These are phyloP conservation scores for Sebastes glaucus DNA, from an alignment of 2,797 vertebrate species.

Conservation along the genomic window DNA sequence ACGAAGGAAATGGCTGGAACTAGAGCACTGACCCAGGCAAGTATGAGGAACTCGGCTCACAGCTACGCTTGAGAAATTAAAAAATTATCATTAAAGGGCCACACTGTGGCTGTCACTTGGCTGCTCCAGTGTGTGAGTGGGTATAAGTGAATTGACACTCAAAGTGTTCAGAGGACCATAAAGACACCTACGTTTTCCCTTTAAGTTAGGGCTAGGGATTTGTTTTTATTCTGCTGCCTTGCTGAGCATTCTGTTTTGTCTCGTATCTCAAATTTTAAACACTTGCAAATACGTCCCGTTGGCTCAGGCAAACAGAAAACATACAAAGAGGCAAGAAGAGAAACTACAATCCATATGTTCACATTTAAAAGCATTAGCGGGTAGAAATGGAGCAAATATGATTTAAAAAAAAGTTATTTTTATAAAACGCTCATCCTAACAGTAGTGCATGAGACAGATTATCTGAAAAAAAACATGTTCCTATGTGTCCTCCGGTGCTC, in stretches of 20 bases:
- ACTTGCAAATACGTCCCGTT: neutral
- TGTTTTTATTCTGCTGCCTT: neutral
- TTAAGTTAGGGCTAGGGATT: neutral
- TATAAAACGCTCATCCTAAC: too few relatives aligned
- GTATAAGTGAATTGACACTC: neutral
- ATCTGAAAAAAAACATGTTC: too few relatives aligned
- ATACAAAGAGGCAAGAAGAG: neutral
- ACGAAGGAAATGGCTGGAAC: constrained; percentile 79
- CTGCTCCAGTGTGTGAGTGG: neutral
- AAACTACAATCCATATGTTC: neutral
- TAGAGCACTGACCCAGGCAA: constrained; percentile 90
- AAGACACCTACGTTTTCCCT: too few relatives aligned
- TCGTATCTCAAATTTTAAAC: neutral
- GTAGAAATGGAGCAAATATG: too few relatives aligned
- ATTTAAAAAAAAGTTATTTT: too few relatives aligned
- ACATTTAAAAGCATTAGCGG: neutral
- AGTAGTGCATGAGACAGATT: too few relatives aligned
- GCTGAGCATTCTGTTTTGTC: neutral
- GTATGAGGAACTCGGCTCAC: neutral
- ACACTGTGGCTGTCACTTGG: neutral
- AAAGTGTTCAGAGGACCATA: neutral
- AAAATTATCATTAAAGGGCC: neutral
- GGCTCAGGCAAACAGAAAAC: neutral
- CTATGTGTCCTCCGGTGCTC: too few relatives aligned
- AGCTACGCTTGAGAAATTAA: neutral